A percentile compares a stretch with the other conserved stretches of the same genome.
Conservation (phyloP, 2,113 vertebrate species). For the Odocoileus virginianus region DNA sequence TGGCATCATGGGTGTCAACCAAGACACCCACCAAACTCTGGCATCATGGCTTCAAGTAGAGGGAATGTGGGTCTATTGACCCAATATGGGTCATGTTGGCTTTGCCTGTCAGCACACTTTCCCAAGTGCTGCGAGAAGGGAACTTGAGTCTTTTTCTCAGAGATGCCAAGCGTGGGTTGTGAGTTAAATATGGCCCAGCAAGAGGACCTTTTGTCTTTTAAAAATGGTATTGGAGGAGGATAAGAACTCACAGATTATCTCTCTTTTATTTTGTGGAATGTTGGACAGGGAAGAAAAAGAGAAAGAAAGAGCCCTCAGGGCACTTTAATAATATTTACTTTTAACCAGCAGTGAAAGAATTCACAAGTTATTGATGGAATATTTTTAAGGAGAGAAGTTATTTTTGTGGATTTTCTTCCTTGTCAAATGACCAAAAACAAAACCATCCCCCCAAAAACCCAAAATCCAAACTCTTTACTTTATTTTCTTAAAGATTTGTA, state of each 20-base stretch:
- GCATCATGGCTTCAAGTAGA: accelerated
- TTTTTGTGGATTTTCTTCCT: constrained; percentile 41
- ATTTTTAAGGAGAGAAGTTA: constrained; percentile 44
- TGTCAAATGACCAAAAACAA: not conserved
- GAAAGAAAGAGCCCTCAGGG: not conserved
- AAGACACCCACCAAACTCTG: not conserved
- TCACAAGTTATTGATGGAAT: not conserved
- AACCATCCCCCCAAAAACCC: not conserved
- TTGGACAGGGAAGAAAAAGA: constrained; percentile 31
- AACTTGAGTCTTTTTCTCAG: not conserved
- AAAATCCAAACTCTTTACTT: not conserved
- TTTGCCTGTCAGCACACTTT: not conserved
- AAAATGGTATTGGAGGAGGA: not conserved
- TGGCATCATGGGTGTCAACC: not conserved
- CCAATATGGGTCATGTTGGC: not conserved
- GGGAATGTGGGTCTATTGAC: accelerated
- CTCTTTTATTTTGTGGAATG: constrained; percentile 44
- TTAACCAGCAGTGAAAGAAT: constrained; percentile 46
- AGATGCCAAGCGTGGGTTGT: not conserved
- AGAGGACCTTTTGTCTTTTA: not conserved
- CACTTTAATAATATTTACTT: not conserved
- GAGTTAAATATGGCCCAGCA: not conserved
- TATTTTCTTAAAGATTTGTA: not conserved
- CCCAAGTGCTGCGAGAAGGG: not conserved
- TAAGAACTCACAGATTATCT: not conserved